Base-by-base conservation (phyloP, 2,888 invertebrate species). In the Ecdyonurus torrentis region DNA sequence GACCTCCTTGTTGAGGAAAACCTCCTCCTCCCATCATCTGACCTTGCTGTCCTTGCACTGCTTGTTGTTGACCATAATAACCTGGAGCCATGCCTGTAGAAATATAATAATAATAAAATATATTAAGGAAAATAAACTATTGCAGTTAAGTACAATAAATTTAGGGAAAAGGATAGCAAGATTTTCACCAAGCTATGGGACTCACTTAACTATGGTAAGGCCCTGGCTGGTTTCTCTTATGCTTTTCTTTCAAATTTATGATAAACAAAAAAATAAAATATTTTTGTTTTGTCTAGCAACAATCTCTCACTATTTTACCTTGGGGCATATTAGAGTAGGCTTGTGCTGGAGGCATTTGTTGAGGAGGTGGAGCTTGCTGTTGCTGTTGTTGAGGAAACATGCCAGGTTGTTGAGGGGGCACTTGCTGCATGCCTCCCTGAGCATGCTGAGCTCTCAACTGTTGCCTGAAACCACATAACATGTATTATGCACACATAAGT, bases 361-460 rank as follows among this genome's bases (percentile, higher is more conserved):
- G 73, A 52, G 77, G 73, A 37, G 74, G 73, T 67, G 76, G 75
- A 64, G 75, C 71, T 65, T 78, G 79, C 67, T 74, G 73, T 67
- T 76, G 75, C 64, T 76, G 71, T 65, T 78, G 79, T 67, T 77
- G 76, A 1, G 76, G 74, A 67, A 71, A 67, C 65, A 66, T 67
- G 18, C 64, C 66, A 71, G 66, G 74, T 71, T 60, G 74, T 50
- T 63, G 64, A 55, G 61, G 64, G 72, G 67, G 75, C 71, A 62
- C 77, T 71, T 69, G 70, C 62, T 69, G 68, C 25, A 66, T 66
- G 20, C 67, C 68, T 52, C 68, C 69, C 15, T 50, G 61, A 25
- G 60, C 59, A 55, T 67, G 67, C 37, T 66, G 67, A 10, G 66
- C 66, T 58, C 67, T 63, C 18, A 67, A 25, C 52, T 64, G 65